Base-by-base conservation (phyloP, 2,797 vertebrate species). In the Channallabes apus region DNA sequence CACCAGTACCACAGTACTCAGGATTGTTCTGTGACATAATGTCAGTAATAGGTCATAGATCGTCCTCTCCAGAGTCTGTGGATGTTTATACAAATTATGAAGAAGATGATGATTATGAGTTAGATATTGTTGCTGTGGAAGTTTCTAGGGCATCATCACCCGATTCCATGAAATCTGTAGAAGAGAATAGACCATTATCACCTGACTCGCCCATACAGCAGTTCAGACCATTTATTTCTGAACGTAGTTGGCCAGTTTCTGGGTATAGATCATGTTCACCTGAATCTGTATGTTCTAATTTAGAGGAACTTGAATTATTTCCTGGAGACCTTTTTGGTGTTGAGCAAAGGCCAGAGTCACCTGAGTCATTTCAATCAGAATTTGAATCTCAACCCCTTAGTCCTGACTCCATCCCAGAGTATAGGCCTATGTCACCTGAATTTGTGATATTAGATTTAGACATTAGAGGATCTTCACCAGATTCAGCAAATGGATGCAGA, bases 381-480 rank as follows among this genome's bases (percentile, higher is more conserved):
- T 80, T 72, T 35, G 77, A 88, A 72, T 9, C 1, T n/a, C 79
- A 51, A 64, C 27, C 79, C 3, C 54, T 85, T 6, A 86, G 88
- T 54, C 80, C 88, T 38, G 91, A 84, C 32, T 84, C 84, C 84
- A 88, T 6, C 84, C 80, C 68, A 54, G 86, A 82, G 12, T 92
- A 91, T 78, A 89, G 41, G 18, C 82, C 90, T 35, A 24, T 41
- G 29, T 90, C 88, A 14, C 79, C 86, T 79, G 35, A 89, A 6
- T 62, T 64, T 61, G 84, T 75, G 86, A 76, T 14, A 73, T 84
- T 76, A 54, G 80, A 18, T 3, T 51, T 51, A 51, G 46, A 51
- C 46, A 0, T 54, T 61, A 92, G 91, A 89, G 80, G 89, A 4
- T 92, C 90, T 56, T 94, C 93, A 87, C 92, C 93, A 83, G 92